Evolutionary conservation across 2,113 vertebrate species (phyloP), one percentile per base, ranked within the genome.

Genomic region (Platycercus adscitus): DNA sequence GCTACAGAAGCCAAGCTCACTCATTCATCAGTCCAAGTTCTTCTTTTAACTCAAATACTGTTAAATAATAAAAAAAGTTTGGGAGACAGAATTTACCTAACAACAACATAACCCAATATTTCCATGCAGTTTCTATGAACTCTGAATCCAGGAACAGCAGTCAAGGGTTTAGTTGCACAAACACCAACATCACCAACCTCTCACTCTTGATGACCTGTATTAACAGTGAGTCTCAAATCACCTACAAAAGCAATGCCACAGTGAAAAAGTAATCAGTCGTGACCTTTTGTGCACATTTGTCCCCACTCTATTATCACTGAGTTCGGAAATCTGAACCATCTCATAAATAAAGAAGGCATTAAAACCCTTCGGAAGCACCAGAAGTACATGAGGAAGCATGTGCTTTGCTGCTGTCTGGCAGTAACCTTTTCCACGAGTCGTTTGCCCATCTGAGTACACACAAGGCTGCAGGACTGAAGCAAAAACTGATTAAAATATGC

Each of bases 181-280:
- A 73, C 91, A 29, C 29, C 46, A 86, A 75, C 50, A 83, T 58
- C 75, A 95, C 60, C 35, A 80, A 8, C 29, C 58, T 80, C 49
- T 43, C 66, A 61, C 19, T 91, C 81, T 60, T 63, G 6, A 71
- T 71, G 58, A 81, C 50, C 46, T 84, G 25, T 35, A 53, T 71
- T 86, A 80, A 88, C 66, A 77, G 14, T 13, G 20, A 72, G 78
- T 50, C 81, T 86, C 60, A 88, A 86, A 81, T 91, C 82, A 90
- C 60, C 43, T 88, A 39, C 44, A 88, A 93, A 88, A 93, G 83
- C n/a, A 94, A 50, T 46, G 70, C 18, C 37, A 21, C 10, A 39
- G 58, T 66, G 79, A 95, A 96, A 91, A 91, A 81, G 79, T 35
- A 93, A 83, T 35, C 49, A 63, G 26, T 69, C 68, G 35, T 93